A percentile compares a stretch with the other conserved stretches of the same genome.
phyloP scores from a whole-genome alignment of 2,113 vertebrate species.

The Lycaon pictus region DNA sequence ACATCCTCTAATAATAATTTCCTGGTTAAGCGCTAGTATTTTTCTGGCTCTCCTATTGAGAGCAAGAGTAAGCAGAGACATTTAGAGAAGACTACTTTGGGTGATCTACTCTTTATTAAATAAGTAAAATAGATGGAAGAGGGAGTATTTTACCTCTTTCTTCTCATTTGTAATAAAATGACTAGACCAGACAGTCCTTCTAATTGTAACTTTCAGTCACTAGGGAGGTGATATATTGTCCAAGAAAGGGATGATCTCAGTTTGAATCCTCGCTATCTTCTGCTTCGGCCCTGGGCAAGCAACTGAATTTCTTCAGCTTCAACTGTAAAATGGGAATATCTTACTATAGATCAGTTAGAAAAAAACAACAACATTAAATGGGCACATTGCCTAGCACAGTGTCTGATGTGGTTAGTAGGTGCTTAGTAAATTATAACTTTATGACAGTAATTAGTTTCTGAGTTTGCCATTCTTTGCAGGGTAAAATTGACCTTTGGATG shows the following conservation, averaged over 20 bases:
- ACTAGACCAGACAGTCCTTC: not conserved
- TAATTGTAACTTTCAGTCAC: not conserved
- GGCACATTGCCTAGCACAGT: not conserved
- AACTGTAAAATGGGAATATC: not conserved
- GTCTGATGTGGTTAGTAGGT: not conserved
- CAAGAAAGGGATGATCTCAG: not conserved
- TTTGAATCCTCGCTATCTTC: not conserved
- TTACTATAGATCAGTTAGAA: not conserved
- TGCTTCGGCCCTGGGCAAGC: not conserved
- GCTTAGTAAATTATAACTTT: not conserved
- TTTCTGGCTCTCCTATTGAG: constrained; percentile 1
- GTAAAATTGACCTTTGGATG: constrained; percentile 9
- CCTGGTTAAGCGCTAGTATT: not conserved
- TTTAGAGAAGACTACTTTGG: not conserved
- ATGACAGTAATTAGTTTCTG: not conserved
- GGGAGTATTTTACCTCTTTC: not conserved
- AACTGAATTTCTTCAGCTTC: constrained; percentile 39
- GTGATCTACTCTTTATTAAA: constrained; percentile 9
- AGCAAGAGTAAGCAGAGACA: not conserved
- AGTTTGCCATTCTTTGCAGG: not conserved
- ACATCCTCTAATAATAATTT: not conserved
- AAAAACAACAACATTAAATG: not conserved
- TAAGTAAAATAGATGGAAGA: constrained; percentile 36
- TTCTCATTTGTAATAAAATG: constrained; percentile 47
- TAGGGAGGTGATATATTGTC: not conserved